Base-by-base conservation (phyloP, 2,888 invertebrate species). In the Drosophila sordidula region DNA sequence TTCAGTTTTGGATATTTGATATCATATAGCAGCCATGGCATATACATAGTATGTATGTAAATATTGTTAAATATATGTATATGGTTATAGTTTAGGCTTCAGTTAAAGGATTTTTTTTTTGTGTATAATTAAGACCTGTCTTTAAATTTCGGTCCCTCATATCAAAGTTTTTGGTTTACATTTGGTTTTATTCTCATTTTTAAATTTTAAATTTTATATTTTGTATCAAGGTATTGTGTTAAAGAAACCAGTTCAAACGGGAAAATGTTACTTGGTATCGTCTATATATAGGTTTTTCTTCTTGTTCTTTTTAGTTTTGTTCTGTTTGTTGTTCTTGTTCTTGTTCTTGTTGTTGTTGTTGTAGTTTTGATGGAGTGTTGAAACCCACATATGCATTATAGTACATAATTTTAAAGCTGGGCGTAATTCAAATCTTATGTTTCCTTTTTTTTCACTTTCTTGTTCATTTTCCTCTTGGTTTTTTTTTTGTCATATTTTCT, bases 121-220 rank as follows among this genome's bases (percentile, higher is more conserved):
- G 70, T 86, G 73, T 88, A 87, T 87, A 85, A 80, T 74, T 74
- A 80, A 84, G 84, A 89, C 84, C 87, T 87, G 81, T 72, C 84
- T 61, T 78, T 46, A 78, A 80, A 68, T 88, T 89, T 87, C 76
- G 89, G 85, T 89, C 85, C 87, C 89, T 84, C 78, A 89, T 89
- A 85, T 89, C 89, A 87, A 87, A 81, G 87, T 76, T 86, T 50
- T 72, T 63, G 42, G 34, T 36, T 39, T 29, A 34, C 34, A 34
- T 34, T 34, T 29, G 0, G 26, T 11, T 26, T 41, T 42, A 29
- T 41, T 18, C 34, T 55, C 22, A 29, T 67, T 64, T 36, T 66
- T 34, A 18, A 47, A 56, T 59, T 44, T 44, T 8, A 29, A 29
- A 12, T 34, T 70, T 62, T 49, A 56, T 18, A 50, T 54, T 46